Conservation (phyloP, 2,113 vertebrate genomes). For the Nannobrachium achirus region DNA sequence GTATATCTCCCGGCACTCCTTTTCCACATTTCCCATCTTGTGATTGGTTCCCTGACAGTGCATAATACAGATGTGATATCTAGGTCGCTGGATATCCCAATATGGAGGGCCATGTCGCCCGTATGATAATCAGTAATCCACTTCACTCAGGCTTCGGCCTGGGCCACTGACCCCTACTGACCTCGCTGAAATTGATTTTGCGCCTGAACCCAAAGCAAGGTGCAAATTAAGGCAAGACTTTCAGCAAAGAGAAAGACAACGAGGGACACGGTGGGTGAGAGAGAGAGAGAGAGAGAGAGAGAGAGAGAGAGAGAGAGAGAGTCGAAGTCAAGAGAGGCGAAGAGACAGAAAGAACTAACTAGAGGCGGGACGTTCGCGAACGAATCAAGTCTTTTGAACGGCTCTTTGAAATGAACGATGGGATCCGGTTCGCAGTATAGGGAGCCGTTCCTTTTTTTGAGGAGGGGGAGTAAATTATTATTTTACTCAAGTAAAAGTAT, state of each 20-base stretch:
- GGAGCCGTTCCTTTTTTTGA: too few relatives aligned
- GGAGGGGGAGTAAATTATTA: too few relatives aligned
- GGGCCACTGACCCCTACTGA: slow-evolving; percentile 85
- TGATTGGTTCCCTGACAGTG: slow-evolving; percentile 51
- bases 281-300: slow-evolving; percentile 9
- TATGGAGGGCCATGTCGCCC: slow-evolving; percentile 67
- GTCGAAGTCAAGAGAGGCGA: slow-evolving; percentile 8
- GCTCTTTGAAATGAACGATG: too few relatives aligned
- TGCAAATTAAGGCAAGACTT: slow-evolving; percentile 88
- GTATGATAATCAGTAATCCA: slow-evolving; percentile 88
- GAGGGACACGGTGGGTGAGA: slow-evolving; percentile 12
- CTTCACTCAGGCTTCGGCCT: slow-evolving; percentile 77
- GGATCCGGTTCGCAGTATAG: too few relatives aligned
- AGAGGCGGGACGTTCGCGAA: too few relatives aligned
- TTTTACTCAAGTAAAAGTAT: too few relatives aligned
- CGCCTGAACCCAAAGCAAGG: slow-evolving; percentile 84
- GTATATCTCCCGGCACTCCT: neutral
- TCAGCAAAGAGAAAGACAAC: slow-evolving; percentile 58
- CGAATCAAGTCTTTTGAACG: too few relatives aligned
- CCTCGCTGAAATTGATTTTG: slow-evolving; percentile 94
- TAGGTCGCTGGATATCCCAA: slow-evolving; percentile 56
- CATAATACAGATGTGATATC: slow-evolving; percentile 55
- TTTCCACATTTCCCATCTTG: slow-evolving; percentile 59
- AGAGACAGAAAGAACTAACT: slow-evolving; percentile 75
- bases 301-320: slow-evolving; percentile 23